Evolutionary conservation across 2,888 invertebrate genomes (phyloP), one percentile per base, ranked within the genome.

Genomic region (Drosophila melanocephala): DNA sequence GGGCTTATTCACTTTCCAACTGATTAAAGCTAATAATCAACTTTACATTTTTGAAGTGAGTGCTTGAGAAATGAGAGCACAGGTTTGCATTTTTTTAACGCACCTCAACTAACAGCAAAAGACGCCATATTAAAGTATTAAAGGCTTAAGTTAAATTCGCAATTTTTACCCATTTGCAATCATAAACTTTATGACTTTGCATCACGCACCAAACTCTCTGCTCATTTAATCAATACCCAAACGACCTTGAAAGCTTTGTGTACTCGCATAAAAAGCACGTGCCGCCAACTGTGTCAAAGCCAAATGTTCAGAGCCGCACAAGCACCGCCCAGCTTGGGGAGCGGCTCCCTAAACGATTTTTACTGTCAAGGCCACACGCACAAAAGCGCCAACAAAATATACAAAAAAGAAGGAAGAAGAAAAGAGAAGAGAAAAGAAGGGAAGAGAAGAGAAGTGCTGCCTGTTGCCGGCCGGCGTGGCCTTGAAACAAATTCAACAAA

Each of bases 331-430:
- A n/a, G 19, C 50, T 56, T 68, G 66, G 77, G 77, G 57, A 66
- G 51, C 44, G 74, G 75, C 77, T 74, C 79, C 84, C 84, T 88
- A 86, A 83, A 78, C 87, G 67, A 56, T 60, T 82, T 77, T 72
- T 83, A 81, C 61, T 87, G 85, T 65, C 85, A 86, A 86, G 86
- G 88, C 73, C 86, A 60, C 85, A 83, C 85, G 85, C 85, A 83
- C 81, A 74, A 70, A 73, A 69, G 57, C 19, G 61, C 50, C 60
- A 60, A 61, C 53, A 60, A 55, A 62, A 56, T 55, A 52, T 55
- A 47, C 39, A 30, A 51, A 50, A 61, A 59, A 39, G 26, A 53
- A 5, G 57, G 52, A 32, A 58, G 16, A 16, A 30, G 5, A 37
- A 72, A 55, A 33, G 35, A 52, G 55, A 32, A 16, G 32, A 22